Percentiles rank a stretch among this genome's conserved stretches.
Evolutionary conservation across 2,888 invertebrate genomes (phyloP).

Genomic region (Sarcophaga rosellei): DNA sequence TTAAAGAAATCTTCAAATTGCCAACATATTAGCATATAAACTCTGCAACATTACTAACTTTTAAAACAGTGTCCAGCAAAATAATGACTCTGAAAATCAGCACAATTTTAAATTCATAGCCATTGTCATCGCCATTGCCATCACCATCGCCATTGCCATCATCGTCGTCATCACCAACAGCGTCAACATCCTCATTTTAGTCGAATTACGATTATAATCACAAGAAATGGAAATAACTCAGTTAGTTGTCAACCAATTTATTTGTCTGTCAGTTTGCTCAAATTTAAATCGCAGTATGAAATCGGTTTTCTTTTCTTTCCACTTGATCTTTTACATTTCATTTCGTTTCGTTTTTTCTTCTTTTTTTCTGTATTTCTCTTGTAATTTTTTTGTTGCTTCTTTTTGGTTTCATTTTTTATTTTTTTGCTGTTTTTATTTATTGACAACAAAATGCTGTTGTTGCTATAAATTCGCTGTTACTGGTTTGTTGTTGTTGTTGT

Average conservation of each 20-base stretch:
- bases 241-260: constrained; percentile 68
- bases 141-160: too few relatives aligned
- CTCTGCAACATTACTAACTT: too few relatives aligned
- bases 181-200: constrained; percentile 12
- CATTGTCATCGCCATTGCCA: too few relatives aligned
- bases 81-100: too few relatives aligned
- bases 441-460: constrained; percentile 52
- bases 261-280: constrained; percentile 51
- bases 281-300: constrained; percentile 61
- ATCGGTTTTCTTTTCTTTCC: constrained; percentile 26
- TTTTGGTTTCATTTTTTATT: background rate
- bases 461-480: background rate
- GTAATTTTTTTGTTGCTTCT: background rate
- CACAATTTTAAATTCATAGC: too few relatives aligned
- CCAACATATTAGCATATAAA: too few relatives aligned
- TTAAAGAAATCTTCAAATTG: too few relatives aligned
- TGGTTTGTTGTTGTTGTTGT: background rate
- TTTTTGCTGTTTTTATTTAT: constrained; percentile 41
- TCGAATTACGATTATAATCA: constrained; percentile 31
- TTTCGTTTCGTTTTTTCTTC: background rate
- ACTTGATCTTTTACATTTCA: constrained; percentile 29
- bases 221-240: constrained; percentile 56
- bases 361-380: background rate
- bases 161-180: too few relatives aligned
- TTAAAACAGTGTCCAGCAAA: too few relatives aligned